A percentile compares a stretch with the other conserved stretches of the same genome.
Evolutionary conservation across 2,113 vertebrate species (phyloP).

Genomic region (Fregetta grallaria): DNA sequence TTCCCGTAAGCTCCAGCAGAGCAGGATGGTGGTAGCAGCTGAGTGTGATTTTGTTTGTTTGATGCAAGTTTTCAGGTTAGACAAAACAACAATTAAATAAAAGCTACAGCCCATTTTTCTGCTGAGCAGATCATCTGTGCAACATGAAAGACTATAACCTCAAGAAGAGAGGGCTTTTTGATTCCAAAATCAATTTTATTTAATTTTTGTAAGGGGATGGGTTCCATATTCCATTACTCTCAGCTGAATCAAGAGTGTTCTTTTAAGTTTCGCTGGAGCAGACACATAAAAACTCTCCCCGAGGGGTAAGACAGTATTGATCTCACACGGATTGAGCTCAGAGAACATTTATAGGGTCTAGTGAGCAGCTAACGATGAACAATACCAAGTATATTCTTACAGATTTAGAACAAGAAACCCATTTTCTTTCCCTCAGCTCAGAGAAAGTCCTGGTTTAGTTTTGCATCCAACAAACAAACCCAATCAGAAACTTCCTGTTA

Average conservation of each 20-base stretch:
- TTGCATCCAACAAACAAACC: neutral
- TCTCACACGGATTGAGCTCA: neutral
- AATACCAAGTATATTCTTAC: neutral
- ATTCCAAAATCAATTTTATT: conserved; percentile 12
- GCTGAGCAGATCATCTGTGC: neutral
- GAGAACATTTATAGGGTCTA: conserved; percentile 4
- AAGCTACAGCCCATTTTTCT: neutral
- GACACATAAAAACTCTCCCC: conserved; percentile 1
- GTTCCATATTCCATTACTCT: conserved; percentile 9
- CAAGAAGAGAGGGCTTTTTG: neutral
- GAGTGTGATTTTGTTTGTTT: neutral
- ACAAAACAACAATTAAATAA: conserved; percentile 1
- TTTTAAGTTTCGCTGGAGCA: conserved; percentile 10
- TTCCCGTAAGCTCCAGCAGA: neutral
- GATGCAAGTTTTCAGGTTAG: neutral
- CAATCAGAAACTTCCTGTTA: neutral
- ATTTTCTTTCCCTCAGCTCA: neutral
- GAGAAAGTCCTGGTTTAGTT: conserved; percentile 18
- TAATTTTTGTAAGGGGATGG: neutral
- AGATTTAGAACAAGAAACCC: conserved; percentile 4
- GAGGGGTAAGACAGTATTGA: conserved; percentile 15
- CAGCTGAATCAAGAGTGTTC: neutral
- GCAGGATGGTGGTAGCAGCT: neutral
- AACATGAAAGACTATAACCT: neutral
- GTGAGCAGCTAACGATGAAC: neutral